Conservation (phyloP, 2,888 invertebrate genomes). For the Mythimna vitellina region DNA sequence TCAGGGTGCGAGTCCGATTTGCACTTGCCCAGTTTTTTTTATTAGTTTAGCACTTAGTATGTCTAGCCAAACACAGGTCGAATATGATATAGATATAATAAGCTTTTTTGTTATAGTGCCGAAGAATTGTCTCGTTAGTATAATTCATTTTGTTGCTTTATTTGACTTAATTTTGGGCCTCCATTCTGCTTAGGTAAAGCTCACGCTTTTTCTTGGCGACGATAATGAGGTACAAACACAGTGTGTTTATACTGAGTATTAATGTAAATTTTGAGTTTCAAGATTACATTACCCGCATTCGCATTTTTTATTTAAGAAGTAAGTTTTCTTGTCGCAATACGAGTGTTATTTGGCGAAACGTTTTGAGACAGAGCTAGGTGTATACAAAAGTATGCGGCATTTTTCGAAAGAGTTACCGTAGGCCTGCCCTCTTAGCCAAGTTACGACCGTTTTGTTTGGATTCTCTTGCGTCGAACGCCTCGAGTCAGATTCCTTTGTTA, state of each 20-base stretch:
- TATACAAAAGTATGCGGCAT: too few relatives aligned
- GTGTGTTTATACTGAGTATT: conserved; percentile 10
- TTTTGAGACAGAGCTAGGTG: neutral
- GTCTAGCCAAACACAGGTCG: neutral
- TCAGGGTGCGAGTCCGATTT: too few relatives aligned
- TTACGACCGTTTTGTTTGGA: too few relatives aligned
- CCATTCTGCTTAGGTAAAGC: conserved; percentile 20
- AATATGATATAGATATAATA: conserved; percentile 1
- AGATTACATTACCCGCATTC: neutral
- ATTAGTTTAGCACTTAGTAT: neutral
- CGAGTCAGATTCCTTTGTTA: too few relatives aligned
- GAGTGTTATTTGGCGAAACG: neutral
- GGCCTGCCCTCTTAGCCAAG: too few relatives aligned
- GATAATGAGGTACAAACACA: conserved; percentile 24
- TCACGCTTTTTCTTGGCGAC: conserved; percentile 6
- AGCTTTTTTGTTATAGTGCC: neutral
- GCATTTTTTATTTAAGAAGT: neutral
- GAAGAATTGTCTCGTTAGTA: conserved; percentile 10
- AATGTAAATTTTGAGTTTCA: neutral
- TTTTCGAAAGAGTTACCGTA: too few relatives aligned
- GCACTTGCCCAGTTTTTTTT: too few relatives aligned
- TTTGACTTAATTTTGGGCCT: conserved; percentile 24
- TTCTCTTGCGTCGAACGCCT: too few relatives aligned
- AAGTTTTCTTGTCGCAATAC: neutral
- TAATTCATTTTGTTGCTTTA: conserved; percentile 24